These are phyloP conservation scores for Clarias laeviceps DNA, from an alignment of 2,797 vertebrate genomes.

Conservation along the genomic window DNA sequence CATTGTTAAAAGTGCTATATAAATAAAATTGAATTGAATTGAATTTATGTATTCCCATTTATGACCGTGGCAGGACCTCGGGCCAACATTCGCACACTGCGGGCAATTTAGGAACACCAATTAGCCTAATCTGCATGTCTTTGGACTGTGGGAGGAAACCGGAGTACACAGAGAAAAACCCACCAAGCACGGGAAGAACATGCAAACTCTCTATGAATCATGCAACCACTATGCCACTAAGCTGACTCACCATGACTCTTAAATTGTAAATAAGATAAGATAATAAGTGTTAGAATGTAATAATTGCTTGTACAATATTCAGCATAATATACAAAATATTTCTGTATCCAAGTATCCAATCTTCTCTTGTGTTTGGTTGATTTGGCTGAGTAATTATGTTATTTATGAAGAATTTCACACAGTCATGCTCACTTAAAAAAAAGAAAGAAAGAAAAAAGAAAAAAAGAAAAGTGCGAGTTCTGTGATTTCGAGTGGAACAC, in stretches of 20 bases:
- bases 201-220: no score
- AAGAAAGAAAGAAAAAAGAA: not conserved
- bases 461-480: not conserved
- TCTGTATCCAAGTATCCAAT: not conserved
- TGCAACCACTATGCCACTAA: no score
- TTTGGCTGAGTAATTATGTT: not conserved
- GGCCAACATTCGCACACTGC: no score
- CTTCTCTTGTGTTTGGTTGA: not conserved
- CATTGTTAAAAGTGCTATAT: no score
- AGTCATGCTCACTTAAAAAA: not conserved
- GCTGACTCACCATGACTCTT: not conserved
- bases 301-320: not conserved
- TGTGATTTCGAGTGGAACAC: not conserved
- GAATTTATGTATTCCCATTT: no score
- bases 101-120: no score
- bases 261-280: not conserved
- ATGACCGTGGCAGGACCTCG: no score
- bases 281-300: not conserved
- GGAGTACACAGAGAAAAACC: no score
- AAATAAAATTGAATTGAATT: no score
- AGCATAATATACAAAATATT: not conserved
- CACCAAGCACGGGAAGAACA: no score
- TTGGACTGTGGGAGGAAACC: no score
- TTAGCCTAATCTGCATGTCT: no score
- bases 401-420: not conserved